Evolutionary conservation across 2,888 invertebrate genomes (phyloP).

Genomic region (Argynnis bischoffii): DNA sequence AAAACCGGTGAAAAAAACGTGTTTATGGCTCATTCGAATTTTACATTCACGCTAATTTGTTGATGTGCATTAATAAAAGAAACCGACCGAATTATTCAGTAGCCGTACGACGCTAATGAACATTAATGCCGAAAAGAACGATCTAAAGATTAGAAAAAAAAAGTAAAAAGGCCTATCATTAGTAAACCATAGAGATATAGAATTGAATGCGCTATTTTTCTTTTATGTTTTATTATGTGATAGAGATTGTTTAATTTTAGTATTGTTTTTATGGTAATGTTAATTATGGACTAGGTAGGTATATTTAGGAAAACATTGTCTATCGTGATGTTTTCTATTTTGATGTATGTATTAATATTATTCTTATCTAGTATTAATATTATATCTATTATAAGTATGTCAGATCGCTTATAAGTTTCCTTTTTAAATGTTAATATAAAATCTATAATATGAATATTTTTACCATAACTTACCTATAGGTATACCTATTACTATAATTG

Average conservation of each 20-base stretch:
- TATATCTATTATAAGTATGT: too few relatives aligned
- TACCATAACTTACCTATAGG: too few relatives aligned
- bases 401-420: too few relatives aligned
- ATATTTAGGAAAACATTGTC: too few relatives aligned
- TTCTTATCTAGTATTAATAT: too few relatives aligned
- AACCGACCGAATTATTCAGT: conserved; percentile 78
- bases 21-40: conserved; percentile 77
- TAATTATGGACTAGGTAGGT: too few relatives aligned
- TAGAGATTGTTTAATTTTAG: background rate
- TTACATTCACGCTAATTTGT: conserved; percentile 81
- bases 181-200: conserved; percentile 22
- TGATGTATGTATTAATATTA: too few relatives aligned
- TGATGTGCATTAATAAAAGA: conserved; percentile 74
- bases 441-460: too few relatives aligned
- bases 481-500: too few relatives aligned
- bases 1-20: conserved; percentile 66
- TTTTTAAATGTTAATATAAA: too few relatives aligned
- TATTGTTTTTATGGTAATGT: background rate
- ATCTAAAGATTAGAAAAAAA: conserved; percentile 28
- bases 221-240: background rate
- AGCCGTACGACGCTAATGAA: conserved; percentile 77
- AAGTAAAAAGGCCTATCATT: conserved; percentile 23
- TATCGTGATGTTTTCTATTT: too few relatives aligned
- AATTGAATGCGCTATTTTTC: conserved; percentile 5
- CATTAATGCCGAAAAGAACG: conserved; percentile 72